Evolutionary conservation across 2,888 invertebrate species (phyloP).

Genomic region (Didymodactylos carnosus): DNA sequence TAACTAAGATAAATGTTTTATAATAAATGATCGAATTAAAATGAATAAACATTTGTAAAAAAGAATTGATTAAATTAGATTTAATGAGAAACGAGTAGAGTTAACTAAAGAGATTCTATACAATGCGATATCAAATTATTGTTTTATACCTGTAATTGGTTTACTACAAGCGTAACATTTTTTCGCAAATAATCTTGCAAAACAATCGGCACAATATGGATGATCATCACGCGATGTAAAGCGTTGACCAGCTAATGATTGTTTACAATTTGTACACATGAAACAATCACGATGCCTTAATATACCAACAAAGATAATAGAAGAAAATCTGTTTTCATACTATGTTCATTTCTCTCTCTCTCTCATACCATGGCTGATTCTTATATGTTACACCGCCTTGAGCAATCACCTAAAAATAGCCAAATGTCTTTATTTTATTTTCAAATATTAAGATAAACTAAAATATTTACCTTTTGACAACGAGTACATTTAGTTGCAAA

Average conservation of each 20-base stretch:
- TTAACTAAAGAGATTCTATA: no score
- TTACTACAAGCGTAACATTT: slow-evolving; percentile 87
- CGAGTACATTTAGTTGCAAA: slow-evolving; percentile 96
- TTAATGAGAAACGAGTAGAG: no score
- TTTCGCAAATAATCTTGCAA: slow-evolving; percentile 93
- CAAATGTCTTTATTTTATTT: no score
- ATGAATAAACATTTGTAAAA: no score
- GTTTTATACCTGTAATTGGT: slow-evolving; percentile 69
- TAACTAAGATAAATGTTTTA: no score
- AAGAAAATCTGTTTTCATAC: background rate
- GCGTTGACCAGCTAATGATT: slow-evolving; percentile 84
- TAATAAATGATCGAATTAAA: no score
- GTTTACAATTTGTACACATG: slow-evolving; percentile 87
- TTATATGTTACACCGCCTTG: slow-evolving; percentile 98
- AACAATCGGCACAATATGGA: slow-evolving; percentile 97
- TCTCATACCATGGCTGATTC: slow-evolving; percentile 70
- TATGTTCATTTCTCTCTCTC: no score
- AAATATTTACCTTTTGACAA: slow-evolving; percentile 93
- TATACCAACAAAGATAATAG: background rate
- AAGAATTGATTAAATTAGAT: no score
- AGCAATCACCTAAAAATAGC: slow-evolving; percentile 87
- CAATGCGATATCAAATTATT: no score
- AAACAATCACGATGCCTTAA: slow-evolving; percentile 83
- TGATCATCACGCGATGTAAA: slow-evolving; percentile 96
- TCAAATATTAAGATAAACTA: no score